These are phyloP conservation scores for Thamnophis elegans DNA, from an alignment of 2,797 vertebrate species.

Conservation along the genomic window DNA sequence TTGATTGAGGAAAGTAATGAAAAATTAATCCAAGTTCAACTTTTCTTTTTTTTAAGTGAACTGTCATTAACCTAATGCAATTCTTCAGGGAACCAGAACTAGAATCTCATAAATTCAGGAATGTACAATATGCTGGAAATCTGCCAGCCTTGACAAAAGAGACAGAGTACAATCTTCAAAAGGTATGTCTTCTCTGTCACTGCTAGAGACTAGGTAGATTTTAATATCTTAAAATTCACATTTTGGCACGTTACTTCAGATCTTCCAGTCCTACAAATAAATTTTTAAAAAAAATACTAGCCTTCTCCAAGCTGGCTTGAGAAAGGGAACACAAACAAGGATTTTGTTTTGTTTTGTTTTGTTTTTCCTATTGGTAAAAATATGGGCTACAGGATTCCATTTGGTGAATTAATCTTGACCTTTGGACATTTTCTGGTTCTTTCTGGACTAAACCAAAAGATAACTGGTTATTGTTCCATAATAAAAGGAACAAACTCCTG, in stretches of 20 bases:
- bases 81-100: not conserved
- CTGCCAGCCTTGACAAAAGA: not conserved
- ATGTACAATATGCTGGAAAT: not conserved
- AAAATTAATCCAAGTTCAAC: slow-evolving; percentile 4
- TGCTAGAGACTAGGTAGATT: not conserved
- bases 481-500: not conserved
- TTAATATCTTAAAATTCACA: not conserved
- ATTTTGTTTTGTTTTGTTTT: not conserved
- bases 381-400: not conserved
- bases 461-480: not conserved
- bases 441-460: not conserved
- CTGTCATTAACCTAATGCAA: not conserved
- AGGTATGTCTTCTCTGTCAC: not conserved
- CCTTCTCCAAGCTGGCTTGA: not conserved
- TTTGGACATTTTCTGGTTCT: not conserved
- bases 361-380: not conserved
- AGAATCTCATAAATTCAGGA: not conserved
- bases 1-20: slow-evolving; percentile 8
- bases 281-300: not conserved
- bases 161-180: not conserved
- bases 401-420: not conserved
- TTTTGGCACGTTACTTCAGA: not conserved
- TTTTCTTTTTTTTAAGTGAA: slow-evolving; percentile 10
- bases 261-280: not conserved
- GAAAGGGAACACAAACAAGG: not conserved